Base-by-base conservation (phyloP, 2,113 vertebrate species). In the Cyanocitta stelleri region DNA sequence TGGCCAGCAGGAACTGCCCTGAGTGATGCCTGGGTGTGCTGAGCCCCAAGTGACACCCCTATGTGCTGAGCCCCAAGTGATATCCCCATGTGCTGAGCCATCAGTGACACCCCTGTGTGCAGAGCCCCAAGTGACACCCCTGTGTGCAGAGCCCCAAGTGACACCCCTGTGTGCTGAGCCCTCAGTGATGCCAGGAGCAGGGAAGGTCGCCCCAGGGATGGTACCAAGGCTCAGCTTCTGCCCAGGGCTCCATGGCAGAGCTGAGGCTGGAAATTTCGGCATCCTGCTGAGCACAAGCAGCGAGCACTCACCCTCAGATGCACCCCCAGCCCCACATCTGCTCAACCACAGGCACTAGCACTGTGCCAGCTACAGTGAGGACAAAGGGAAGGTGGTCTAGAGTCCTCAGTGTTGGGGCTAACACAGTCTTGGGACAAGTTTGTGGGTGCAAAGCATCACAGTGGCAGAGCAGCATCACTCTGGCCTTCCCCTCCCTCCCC, bases 301-400 rank as follows among this genome's bases (percentile, higher is more conserved):
- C 0, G 1, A 68, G 13, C 2, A 5, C 54, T 76, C 0, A 0
- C 19, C 22, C 52, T 9, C 1, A 1, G 43, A 6, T 7, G 9
- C 37, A 11, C 4, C 30, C 63, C 46, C 62, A 68, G 32, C 39
- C 67, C 37, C 13, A 3, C 21, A 4, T 26, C 54, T 77, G 88
- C 88, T 43, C 30, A 6, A 4, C 6, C 35, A 13, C 3, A 1
- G 61, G 83, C 64, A 61, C 33, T 13, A 39, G 51, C 2, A 3
- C 43, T 6, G 13, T 9, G 11, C 5, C 58, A 29, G 22, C 68
- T 13, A 5, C 49, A 23, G 20, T 1, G 33, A 56, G 41, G 1
- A 12, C 64, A 27, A 33, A 51, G n/a, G n/a, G 16, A 62, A 19
- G 46, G n/a, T 23, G 37, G 19, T 43, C 24, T 33, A 22, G 37